Evolutionary conservation across 2,888 invertebrate genomes (phyloP), one percentile per base, ranked within the genome.

Genomic region (Priocnemis perturbator): DNA sequence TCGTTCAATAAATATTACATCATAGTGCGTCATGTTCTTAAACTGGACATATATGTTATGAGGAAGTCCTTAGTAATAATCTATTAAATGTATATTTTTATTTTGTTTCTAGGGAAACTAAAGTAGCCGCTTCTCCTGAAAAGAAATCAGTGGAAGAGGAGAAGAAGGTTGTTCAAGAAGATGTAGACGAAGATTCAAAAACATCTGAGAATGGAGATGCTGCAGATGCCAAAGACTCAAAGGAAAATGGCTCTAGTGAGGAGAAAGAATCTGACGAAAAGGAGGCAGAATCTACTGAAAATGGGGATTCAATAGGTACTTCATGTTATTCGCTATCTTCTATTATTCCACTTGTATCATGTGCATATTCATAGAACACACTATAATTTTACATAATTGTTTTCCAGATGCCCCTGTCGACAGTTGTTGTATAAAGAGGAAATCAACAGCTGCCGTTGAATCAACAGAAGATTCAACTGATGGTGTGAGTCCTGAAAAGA

Each of bases 401-500:
- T 19, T 15, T 73, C 26, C 67, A 87, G 86, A 87, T 73, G 85
- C 83, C 64, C 79, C 85, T 23, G 79, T 67, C 26, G 90, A 90
- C 61, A 89, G 87, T 71, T 89, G 91, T 64, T 91, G 91, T 77
- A 91, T 93, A 86, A 94, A 94, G 90, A 93, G 94, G 91, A 94
- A 94, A 92, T 94, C 94, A 64, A 91, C 91, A 20, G 90, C 91
- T 45, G 59, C 69, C 30, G 85, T 69, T 9, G 87, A 88, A 55
- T 78, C 82, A 55, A 79, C 78, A 58, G 87, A 85, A 63, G 87
- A 85, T 62, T 83, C 87, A 9, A 87, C 87, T 30, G 93, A 93
- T 74, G 93, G 92, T 78, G 92, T 91, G 57, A 92, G 93, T 69
- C 94, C 94, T 9, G 94, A 94, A 85, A 94, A 94, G 89, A 94